Evolutionary conservation across 1,140 invertebrate genomes (phyloP).

Genomic region (Spodoptera frugiperda): DNA sequence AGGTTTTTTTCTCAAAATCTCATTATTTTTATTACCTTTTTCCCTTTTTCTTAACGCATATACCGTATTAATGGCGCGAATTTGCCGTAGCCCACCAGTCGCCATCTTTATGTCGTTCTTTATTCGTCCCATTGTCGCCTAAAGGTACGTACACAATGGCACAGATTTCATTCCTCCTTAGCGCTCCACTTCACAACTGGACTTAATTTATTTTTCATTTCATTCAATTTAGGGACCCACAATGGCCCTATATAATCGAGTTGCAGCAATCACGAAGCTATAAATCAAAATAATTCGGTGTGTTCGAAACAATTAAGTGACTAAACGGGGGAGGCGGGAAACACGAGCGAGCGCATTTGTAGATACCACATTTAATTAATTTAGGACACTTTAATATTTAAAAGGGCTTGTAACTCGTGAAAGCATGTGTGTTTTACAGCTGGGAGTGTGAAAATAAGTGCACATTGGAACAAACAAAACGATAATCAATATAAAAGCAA

Average conservation of each 20-base stretch:
- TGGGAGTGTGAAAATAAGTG: neutral
- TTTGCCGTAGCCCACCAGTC: neutral
- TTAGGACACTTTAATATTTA: conserved; percentile 55
- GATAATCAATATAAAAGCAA: neutral
- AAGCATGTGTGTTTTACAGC: neutral
- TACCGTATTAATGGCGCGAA: conserved; percentile 29
- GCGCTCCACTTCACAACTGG: conserved; percentile 63
- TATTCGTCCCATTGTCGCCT: conserved; percentile 55
- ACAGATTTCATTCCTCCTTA: conserved; percentile 57
- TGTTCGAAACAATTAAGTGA: conserved; percentile 77
- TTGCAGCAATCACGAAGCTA: conserved; percentile 82
- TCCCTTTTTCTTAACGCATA: conserved; percentile 43
- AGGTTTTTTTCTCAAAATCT: neutral
- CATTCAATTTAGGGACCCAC: conserved; percentile 77
- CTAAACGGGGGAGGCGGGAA: conserved; percentile 68
- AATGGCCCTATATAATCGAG: conserved; percentile 78
- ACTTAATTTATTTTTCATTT: conserved; percentile 82
- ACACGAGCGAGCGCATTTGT: conserved; percentile 50
- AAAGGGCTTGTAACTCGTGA: conserved; percentile 21
- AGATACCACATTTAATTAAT: conserved; percentile 58
- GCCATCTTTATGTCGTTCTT: conserved; percentile 46
- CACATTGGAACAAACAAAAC: neutral
- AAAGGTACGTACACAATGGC: conserved; percentile 50
- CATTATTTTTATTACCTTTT: conserved; percentile 23
- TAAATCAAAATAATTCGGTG: conserved; percentile 85